These are phyloP conservation scores for Clupea harengus DNA, from an alignment of 2,113 vertebrate genomes.

Conservation along the genomic window DNA sequence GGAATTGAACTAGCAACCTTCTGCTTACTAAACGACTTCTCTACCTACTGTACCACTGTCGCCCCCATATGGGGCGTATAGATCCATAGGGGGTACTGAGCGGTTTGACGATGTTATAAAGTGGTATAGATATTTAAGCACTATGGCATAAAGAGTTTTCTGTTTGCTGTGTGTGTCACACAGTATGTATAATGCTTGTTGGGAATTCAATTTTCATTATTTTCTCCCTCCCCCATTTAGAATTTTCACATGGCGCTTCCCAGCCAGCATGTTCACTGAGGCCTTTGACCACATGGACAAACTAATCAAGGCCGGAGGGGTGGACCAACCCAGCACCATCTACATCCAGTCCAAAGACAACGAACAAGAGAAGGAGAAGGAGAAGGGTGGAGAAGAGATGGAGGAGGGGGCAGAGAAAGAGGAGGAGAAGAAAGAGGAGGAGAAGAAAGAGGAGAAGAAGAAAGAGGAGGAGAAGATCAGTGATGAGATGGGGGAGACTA, in stretches of 20 bases:
- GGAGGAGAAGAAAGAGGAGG: neutral
- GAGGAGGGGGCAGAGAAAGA: conserved; percentile 23
- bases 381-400: conserved; percentile 33
- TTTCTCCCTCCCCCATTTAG: conserved; percentile 58
- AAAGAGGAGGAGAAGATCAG: neutral
- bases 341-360: conserved; percentile 68
- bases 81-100: no score
- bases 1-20: no score
- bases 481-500: neutral
- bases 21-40: no score
- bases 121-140: no score
- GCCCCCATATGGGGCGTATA: no score
- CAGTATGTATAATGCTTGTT: no score
- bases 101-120: no score
- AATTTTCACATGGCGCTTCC: conserved; percentile 89
- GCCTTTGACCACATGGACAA: conserved; percentile 77
- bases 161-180: no score
- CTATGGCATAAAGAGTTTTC: no score
- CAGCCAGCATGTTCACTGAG: conserved; percentile 79
- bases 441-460: neutral
- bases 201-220: neutral
- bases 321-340: conserved; percentile 61
- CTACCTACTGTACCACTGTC: no score
- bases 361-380: conserved; percentile 48
- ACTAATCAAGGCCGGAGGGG: conserved; percentile 62